Conservation (phyloP, 2,113 vertebrate species). For the Petroica traversi region DNA sequence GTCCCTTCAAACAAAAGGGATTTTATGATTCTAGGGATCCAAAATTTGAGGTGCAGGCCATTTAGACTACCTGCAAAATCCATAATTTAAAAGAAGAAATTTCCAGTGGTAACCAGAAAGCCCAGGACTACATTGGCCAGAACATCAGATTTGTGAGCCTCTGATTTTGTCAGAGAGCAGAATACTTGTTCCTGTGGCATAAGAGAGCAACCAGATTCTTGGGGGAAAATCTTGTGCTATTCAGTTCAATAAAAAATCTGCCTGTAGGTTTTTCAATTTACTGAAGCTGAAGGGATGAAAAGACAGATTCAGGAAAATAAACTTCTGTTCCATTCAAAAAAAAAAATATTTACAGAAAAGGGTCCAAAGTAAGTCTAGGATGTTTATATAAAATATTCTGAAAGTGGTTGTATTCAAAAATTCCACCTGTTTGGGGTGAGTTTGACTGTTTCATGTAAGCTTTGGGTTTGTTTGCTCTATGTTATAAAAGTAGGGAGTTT, state of each 20-base stretch:
- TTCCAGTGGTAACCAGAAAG: neutral
- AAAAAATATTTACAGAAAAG: neutral
- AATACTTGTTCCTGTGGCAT: neutral
- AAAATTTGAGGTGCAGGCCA: neutral
- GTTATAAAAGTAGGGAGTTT: neutral
- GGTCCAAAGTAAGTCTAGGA: neutral
- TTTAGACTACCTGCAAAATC: neutral
- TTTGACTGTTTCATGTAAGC: neutral
- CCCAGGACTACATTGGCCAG: neutral
- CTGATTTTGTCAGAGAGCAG: neutral
- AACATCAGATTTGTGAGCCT: neutral
- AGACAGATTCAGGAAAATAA: fast-evolving
- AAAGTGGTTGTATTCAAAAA: neutral
- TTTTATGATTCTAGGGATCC: neutral
- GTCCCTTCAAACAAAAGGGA: neutral
- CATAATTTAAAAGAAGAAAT: neutral
- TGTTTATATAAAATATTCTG: neutral
- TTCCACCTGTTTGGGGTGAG: neutral
- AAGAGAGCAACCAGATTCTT: neutral
- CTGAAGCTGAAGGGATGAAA: neutral
- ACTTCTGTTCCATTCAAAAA: neutral
- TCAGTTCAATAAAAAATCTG: neutral
- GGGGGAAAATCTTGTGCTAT: neutral
- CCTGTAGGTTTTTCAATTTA: neutral
- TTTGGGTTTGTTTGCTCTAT: neutral